Conservation (phyloP, 1,140 invertebrate genomes). For the Heterodera schachtii region DNA sequence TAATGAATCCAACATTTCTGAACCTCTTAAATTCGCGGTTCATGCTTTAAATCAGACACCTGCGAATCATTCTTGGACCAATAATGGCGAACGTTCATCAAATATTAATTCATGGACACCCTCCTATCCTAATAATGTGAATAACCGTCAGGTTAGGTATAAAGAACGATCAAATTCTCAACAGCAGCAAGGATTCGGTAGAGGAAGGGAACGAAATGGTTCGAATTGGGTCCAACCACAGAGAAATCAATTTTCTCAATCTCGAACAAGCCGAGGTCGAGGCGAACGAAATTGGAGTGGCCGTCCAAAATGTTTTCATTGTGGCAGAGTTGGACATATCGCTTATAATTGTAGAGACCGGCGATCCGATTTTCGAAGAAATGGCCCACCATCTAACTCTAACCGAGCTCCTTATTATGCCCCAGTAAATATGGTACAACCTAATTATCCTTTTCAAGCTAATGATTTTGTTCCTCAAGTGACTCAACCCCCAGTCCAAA, state of each 20-base stretch:
- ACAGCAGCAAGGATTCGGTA: too few species aligned
- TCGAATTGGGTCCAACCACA: background rate
- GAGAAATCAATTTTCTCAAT: background rate
- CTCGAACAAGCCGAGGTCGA: background rate
- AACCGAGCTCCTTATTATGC: background rate
- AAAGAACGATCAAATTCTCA: background rate
- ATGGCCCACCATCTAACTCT: background rate
- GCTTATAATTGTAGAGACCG: background rate
- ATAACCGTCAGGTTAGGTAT: background rate
- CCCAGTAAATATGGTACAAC: background rate
- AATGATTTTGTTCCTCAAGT: background rate
- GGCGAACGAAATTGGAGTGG: background rate
- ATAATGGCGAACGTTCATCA: background rate
- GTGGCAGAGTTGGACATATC: background rate
- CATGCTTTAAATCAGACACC: background rate
- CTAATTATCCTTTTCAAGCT: background rate
- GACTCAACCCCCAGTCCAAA: background rate
- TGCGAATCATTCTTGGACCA: background rate
- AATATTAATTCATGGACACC: background rate
- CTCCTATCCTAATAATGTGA: background rate
- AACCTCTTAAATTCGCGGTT: background rate
- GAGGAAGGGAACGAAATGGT: background rate
- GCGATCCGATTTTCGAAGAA: background rate
- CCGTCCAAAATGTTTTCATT: background rate
- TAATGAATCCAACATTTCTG: background rate